Evolutionary conservation across 2,888 invertebrate species (phyloP), one percentile per base, ranked within the genome.

Genomic region (Andrena marginata): DNA sequence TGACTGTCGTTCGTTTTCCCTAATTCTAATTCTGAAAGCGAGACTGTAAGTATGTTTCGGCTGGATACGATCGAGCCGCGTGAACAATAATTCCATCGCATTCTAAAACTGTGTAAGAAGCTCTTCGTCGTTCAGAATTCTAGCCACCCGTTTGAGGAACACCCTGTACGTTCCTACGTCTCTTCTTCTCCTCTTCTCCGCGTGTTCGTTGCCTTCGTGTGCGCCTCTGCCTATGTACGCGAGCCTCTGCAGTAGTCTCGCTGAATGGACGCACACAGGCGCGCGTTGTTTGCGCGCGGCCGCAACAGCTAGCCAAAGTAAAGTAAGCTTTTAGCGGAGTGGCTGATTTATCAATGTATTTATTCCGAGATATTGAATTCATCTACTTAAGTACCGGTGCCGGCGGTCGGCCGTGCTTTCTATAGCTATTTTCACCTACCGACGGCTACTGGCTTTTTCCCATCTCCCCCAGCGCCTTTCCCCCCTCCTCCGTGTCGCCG

Each of bases 331-430:
- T 93, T 93, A 93, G 93, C 92, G 89, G 89, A 93, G 93, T 93
- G 92, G 92, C 93, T 93, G 93, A 94, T 94, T 94, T 93, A 93
- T 94, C 94, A 93, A 93, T 93, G 93, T 93, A 94, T 94, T 94
- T 93, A 94, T 93, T 93, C 94, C 93, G 89, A 92, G 93, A 93
- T 94, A 94, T 93, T 93, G 93, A 93, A 94, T 93, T 94, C 93
- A 93, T 93, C 93, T 92, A 92, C 93, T 92, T 93, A 92, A 94
- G 93, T 85, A 82, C 82, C 82, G 80, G 77, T 80, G 80, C 59
- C 78, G 82, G 80, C 78, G 82, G 80, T 63, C 77, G 79, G 71
- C 69, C 84, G 68, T 74, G 68, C 65, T 81, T 70, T 74, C 82
- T 79, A 85, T 69, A 84, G 86, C 82, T 87, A 90, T 90, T 90